Base-by-base conservation (phyloP, 2,888 invertebrate genomes). In the Andricus quercusramuli region DNA sequence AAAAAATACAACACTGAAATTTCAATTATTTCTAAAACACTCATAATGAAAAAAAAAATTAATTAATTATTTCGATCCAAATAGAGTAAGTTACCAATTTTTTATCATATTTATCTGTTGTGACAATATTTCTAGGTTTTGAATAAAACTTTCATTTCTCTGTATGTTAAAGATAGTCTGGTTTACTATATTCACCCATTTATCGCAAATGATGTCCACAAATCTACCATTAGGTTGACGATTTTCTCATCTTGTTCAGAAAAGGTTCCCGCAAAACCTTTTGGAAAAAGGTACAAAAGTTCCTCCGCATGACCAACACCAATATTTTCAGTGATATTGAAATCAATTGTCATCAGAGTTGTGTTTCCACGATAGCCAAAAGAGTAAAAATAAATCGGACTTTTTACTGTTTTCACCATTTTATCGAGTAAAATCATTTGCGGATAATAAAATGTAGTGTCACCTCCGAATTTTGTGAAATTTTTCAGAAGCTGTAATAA, bases 111-210 rank as follows among this genome's bases (percentile, higher is more conserved):
- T 37, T 8, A 8, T 37, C 8, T 8, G 37, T 9, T 9, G 2
- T 41, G 11, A 41, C 13, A 41, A 41, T 13, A 41, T 41, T 2
- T 41, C 13, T 13, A 41, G 41, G 41, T 41, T 41, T 41, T 13
- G 13, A 13, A 13, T 41, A 13, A 41, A 41, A 13, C 3, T 37
- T 9, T 9, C 9, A 9, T 37, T 37, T 37, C 37, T 8, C 6
- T 37, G 37, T 37, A 37, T 9, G 8, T 37, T 37, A 9, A 37
- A 37, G 0, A 41, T 41, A 41, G 13, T 41, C 41, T 41, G 41
- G 41, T 15, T 20, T n/a, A 51, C n/a, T n/a, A 51, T 44, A 44
- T 68, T 70, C 51, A 70, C 70, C 70, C 70, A 20, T 41, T 51
- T 20, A 3, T 32, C 1, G 25, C 65, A 17, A 65, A 65, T 6